Conservation (phyloP, 2,888 invertebrate species). For the Platycheirus rosarum region DNA sequence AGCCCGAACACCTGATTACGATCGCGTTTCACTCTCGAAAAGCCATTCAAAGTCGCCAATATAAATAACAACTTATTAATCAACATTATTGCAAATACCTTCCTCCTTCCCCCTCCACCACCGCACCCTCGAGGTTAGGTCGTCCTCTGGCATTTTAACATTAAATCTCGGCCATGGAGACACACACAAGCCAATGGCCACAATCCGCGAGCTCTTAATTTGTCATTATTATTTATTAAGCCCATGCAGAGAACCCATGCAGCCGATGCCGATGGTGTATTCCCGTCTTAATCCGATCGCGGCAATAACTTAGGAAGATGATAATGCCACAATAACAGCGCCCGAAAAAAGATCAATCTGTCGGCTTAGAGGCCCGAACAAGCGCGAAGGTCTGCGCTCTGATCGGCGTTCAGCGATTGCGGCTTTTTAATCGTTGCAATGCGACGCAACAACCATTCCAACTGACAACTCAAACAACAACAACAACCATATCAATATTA, state of each 20-base stretch:
- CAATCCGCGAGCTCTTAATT: conserved; percentile 70
- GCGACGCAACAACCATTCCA: conserved; percentile 3
- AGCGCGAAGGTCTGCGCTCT: conserved; percentile 57
- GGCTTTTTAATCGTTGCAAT: conserved; percentile 55
- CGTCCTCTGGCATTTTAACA: conserved; percentile 6
- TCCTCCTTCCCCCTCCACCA: conserved; percentile 2
- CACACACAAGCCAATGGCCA: conserved; percentile 27
- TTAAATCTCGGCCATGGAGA: conserved; percentile 37
- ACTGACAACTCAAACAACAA: conserved; percentile 4
- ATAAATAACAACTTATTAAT: conserved; percentile 73
- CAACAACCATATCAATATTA: conserved; percentile 1
- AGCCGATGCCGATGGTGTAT: conserved; percentile 30
- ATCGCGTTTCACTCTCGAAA: conserved; percentile 49
- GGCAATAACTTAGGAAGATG: conserved; percentile 73
- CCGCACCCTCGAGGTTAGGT: not conserved
- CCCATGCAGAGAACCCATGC: conserved; percentile 21
- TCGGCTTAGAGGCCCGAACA: conserved; percentile 68
- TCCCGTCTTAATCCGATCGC: conserved; percentile 69
- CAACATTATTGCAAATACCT: conserved; percentile 56
- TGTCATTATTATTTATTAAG: conserved; percentile 74
- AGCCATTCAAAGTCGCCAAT: conserved; percentile 64
- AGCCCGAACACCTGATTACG: conserved; percentile 52
- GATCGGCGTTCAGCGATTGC: conserved; percentile 63
- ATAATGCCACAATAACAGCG: conserved; percentile 74
- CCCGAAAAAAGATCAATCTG: conserved; percentile 73